A percentile compares a stretch with the other conserved stretches of the same genome.
Evolutionary conservation across 2,888 invertebrate species (phyloP).

Genomic region (Andrena chrysosceles): DNA sequence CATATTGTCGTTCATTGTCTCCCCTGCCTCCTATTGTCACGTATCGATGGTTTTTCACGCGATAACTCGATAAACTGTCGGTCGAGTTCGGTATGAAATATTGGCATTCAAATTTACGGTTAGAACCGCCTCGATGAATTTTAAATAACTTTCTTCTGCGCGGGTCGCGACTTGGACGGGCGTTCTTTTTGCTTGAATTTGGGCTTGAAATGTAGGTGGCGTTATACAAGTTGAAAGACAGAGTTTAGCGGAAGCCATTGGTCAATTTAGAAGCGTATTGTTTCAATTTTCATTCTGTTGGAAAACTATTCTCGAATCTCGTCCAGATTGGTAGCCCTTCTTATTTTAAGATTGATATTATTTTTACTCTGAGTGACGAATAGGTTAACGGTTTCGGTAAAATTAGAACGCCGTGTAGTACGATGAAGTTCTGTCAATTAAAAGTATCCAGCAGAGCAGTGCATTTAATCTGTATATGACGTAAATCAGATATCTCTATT

Average conservation of each 20-base stretch:
- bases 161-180: too few relatives aligned
- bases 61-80: neutral
- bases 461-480: slow-evolving; percentile 23
- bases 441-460: neutral
- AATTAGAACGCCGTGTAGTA: neutral
- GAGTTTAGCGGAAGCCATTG: too few relatives aligned
- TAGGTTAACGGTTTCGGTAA: neutral
- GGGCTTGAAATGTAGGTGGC: too few relatives aligned
- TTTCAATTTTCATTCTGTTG: too few relatives aligned
- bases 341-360: neutral
- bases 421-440: neutral
- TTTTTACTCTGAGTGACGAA: too few relatives aligned
- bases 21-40: neutral
- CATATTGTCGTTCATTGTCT: slow-evolving; percentile 31
- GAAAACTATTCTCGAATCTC: too few relatives aligned
- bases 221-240: too few relatives aligned
- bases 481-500: slow-evolving; percentile 20
- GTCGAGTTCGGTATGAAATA: neutral
- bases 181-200: too few relatives aligned
- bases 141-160: neutral
- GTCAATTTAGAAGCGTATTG: too few relatives aligned
- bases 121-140: neutral
- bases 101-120: neutral
- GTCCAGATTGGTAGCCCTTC: too few relatives aligned
- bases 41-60: neutral